phyloP scores from a whole-genome alignment of 2,888 invertebrate species.

The Atethmia centrago region DNA sequence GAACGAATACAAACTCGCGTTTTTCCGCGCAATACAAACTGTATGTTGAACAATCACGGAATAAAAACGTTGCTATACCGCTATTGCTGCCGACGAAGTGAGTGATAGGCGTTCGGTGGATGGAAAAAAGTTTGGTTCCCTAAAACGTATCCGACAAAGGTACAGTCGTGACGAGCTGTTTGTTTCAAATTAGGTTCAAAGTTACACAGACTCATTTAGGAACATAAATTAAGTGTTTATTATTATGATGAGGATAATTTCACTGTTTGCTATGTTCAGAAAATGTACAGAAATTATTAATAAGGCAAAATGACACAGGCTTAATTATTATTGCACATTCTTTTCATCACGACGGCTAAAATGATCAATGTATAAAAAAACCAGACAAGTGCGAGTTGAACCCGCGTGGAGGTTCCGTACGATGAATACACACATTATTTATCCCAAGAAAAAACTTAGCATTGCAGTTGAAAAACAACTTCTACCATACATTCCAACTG shows the following conservation, averaged over 20 bases:
- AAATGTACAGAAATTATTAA: not conserved
- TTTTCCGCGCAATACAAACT: slow-evolving; percentile 26
- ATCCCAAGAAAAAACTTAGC: too few species aligned
- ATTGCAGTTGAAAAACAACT: too few species aligned
- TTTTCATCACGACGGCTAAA: not conserved
- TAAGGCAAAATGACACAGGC: not conserved
- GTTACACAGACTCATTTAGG: not conserved
- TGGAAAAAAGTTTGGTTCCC: slow-evolving; percentile 33
- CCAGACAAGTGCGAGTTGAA: too few species aligned
- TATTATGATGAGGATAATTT: not conserved
- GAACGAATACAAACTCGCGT: slow-evolving; percentile 24
- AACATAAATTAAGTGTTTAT: not conserved
- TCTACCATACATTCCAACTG: too few species aligned
- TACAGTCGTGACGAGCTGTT: slow-evolving; percentile 20
- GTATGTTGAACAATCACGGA: slow-evolving; percentile 54
- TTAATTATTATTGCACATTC: not conserved
- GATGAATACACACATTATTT: too few species aligned
- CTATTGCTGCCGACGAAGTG: slow-evolving; percentile 46
- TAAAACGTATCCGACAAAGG: slow-evolving; percentile 24
- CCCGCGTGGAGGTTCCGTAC: too few species aligned
- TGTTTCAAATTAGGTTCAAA: slow-evolving; percentile 5
- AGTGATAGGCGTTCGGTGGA: slow-evolving; percentile 39
- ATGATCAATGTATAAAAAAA: not conserved
- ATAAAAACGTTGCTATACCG: slow-evolving; percentile 52
- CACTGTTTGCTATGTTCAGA: not conserved